Conservation (phyloP, 2,888 invertebrate species). For the Pyrocoelia pectoralis region DNA sequence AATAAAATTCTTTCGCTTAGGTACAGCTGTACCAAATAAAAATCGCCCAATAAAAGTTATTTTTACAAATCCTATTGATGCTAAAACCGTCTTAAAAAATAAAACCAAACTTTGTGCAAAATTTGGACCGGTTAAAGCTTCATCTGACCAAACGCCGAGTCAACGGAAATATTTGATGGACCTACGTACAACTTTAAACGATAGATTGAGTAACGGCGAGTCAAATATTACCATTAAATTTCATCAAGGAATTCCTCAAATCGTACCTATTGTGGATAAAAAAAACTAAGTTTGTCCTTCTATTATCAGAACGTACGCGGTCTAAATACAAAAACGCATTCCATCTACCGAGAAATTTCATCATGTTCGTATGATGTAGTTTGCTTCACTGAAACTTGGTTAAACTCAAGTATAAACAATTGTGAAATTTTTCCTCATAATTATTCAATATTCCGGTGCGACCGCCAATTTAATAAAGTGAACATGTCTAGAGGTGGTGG, state of each 20-base stretch:
- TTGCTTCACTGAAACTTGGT: no score
- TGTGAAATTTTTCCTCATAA: no score
- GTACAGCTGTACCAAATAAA: not conserved
- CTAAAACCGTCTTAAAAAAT: not conserved
- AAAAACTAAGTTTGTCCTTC: constrained; percentile 5
- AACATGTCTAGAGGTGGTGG: not conserved
- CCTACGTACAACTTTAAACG: not conserved
- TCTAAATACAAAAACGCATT: not conserved
- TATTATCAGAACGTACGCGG: not conserved
- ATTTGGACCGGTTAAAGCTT: not conserved
- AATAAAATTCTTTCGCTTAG: not conserved
- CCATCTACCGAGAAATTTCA: no score
- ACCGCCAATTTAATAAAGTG: no score
- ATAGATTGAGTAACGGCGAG: not conserved
- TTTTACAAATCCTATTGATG: not conserved
- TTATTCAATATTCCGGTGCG: no score
- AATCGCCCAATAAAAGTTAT: constrained; percentile 8
- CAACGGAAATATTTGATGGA: not conserved
- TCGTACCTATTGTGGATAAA: not conserved
- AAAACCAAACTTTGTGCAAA: not conserved
- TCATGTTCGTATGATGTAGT: no score
- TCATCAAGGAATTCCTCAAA: not conserved
- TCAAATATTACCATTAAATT: constrained; percentile 1
- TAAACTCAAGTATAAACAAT: no score
- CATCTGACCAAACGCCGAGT: not conserved